Base-by-base conservation (phyloP, 2,113 vertebrate genomes). In the Gymnocephalus cernua region DNA sequence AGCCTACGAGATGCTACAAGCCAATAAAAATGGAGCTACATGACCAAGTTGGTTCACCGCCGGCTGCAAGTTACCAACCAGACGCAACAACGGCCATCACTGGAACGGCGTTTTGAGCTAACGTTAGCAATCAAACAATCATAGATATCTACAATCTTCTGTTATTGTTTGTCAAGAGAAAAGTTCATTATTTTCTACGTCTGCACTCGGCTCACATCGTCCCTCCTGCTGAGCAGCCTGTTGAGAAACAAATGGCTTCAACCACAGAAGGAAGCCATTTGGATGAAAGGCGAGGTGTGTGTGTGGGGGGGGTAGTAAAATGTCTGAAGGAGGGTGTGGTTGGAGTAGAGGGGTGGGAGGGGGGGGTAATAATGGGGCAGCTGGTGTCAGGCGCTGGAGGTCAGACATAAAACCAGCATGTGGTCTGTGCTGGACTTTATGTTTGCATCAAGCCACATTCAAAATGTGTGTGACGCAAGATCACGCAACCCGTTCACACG, bases 241-340 rank as follows among this genome's bases (percentile, higher is more conserved):
- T 62, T 61, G 84, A 68, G 77, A 85, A 80, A 85, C 86, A 87
- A 88, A 87, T 76, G 84, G 44, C 6, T 51, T 71, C 1, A 12
- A 76, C 57, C 63, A 82, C 77, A 79, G 86, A 91, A 87, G 77
- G 76, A 79, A 82, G 54, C 74, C 89, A 86, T 82, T 85, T 87
- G 85, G 71, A 29, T 58, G 67, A 35, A 45, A 29, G 69, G 21
- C 16, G 38, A 11, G 41, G 38, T 14, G 50, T n/a, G n/a, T n/a
- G n/a, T n/a, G n/a, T n/a, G n/a, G n/a, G 44, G 4, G 27, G 18
- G 29, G 57, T 1, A 4, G 56, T 58, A 32, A 16, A 3, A 25
- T 3, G 67, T 25, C 50, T 58, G 69, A 13, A 29, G 62, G 50
- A 12, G 18, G 69, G 41, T 2, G 58, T 11, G 13, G 66, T 7